A percentile compares a stretch with the other conserved stretches of the same genome.
Conservation (phyloP, 2,888 invertebrate species). For the Microplitis manilae region DNA sequence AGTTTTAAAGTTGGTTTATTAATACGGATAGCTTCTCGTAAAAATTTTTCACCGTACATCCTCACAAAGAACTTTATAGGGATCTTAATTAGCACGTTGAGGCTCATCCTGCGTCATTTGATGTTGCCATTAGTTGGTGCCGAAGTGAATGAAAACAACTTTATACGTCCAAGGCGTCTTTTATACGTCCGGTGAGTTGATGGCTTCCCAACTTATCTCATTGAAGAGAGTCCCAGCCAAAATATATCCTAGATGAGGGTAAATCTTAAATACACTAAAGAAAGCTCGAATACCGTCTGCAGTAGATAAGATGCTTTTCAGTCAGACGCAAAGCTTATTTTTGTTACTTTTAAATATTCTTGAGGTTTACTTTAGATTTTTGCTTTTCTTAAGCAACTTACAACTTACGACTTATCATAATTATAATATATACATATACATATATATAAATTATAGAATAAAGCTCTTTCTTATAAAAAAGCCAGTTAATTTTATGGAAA, state of each 20-base stretch:
- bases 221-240: conserved; percentile 17
- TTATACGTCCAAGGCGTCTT: conserved; percentile 30
- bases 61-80: conserved; percentile 46
- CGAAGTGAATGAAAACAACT: conserved; percentile 38
- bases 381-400: conserved; percentile 54
- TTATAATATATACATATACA: no score
- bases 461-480: no score
- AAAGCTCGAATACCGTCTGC: conserved; percentile 11
- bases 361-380: neutral
- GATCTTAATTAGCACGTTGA: conserved; percentile 56
- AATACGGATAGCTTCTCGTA: conserved; percentile 63
- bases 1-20: conserved; percentile 62
- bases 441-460: no score
- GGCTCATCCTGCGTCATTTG: conserved; percentile 50
- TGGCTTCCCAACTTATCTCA: conserved; percentile 34
- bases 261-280: conserved; percentile 23
- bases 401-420: conserved; percentile 52
- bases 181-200: conserved; percentile 21
- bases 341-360: conserved; percentile 8
- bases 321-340: conserved; percentile 10
- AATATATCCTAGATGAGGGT: conserved; percentile 25
- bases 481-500: no score
- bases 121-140: conserved; percentile 40
- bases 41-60: conserved; percentile 49
- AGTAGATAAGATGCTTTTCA: conserved; percentile 20